These are phyloP conservation scores for Thyatira batis DNA, from an alignment of 2,888 invertebrate genomes.

Conservation along the genomic window DNA sequence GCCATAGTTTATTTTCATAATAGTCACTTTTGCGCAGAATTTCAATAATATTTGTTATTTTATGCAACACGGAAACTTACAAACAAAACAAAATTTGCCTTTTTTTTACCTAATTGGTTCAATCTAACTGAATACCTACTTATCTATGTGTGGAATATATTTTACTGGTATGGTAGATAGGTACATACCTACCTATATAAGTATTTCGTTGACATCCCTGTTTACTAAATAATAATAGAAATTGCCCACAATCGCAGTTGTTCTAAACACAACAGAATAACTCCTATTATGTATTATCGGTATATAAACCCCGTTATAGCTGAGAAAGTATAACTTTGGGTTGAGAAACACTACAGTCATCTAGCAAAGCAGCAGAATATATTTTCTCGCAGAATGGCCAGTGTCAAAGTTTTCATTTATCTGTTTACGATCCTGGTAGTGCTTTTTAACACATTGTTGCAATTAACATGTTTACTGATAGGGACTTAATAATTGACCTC, in stretches of 20 bases:
- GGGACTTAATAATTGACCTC: no score
- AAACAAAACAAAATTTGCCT: no score
- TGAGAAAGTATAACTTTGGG: neutral
- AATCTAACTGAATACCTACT: no score
- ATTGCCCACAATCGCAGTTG: neutral
- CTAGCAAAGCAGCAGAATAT: no score
- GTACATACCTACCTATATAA: neutral
- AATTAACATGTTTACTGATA: no score
- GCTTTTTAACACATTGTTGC: neutral
- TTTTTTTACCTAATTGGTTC: no score
- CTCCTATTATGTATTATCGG: constrained; percentile 1
- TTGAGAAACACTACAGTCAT: neutral
- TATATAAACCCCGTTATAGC: neutral
- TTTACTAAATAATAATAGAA: constrained; percentile 1
- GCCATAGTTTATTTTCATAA: neutral
- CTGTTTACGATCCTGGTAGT: neutral
- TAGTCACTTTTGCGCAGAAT: no score
- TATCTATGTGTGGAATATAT: no score
- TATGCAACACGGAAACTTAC: no score
- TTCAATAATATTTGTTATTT: no score
- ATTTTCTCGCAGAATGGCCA: neutral
- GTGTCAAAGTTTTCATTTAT: neutral
- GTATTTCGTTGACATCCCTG: neutral
- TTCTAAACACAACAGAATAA: neutral
- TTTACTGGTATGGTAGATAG: no score